A percentile compares a stretch with the other conserved stretches of the same genome.
Evolutionary conservation across 2,888 invertebrate genomes (phyloP).

Genomic region (Polydrusus pterygomalis): DNA sequence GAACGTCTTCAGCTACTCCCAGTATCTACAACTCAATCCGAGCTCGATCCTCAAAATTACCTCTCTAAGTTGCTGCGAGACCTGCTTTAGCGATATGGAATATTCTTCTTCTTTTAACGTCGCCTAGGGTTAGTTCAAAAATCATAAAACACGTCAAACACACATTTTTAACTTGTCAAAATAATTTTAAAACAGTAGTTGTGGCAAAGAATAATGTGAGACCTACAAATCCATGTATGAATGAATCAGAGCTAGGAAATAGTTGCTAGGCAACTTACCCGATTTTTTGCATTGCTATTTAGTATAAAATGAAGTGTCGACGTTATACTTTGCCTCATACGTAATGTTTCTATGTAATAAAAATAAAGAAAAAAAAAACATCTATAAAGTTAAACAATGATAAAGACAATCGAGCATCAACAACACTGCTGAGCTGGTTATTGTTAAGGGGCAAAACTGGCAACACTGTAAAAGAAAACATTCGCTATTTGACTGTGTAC

Average conservation of each 20-base stretch:
- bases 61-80: slow-evolving; percentile 94
- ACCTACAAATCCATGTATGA: no score
- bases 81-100: slow-evolving; percentile 91
- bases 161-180: slow-evolving; percentile 21
- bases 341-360: slow-evolving; percentile 32
- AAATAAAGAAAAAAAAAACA: slow-evolving; percentile 29
- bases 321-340: slow-evolving; percentile 5
- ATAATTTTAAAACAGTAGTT: background rate
- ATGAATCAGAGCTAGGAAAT: no score
- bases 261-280: no score
- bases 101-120: slow-evolving; percentile 96
- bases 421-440: slow-evolving; percentile 41
- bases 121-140: slow-evolving; percentile 79
- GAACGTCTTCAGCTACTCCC: background rate
- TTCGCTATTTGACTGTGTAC: slow-evolving; percentile 74
- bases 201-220: slow-evolving; percentile 18
- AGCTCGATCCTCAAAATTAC: slow-evolving; percentile 75
- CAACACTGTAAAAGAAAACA: slow-evolving; percentile 51
- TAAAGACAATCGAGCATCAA: slow-evolving; percentile 51
- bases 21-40: slow-evolving; percentile 39
- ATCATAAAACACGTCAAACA: slow-evolving; percentile 48
- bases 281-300: no score
- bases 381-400: slow-evolving; percentile 47
- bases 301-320: no score
- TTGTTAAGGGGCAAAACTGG: slow-evolving; percentile 42